Conservation (phyloP, 2,888 invertebrate species). For the Apodemia zela region DNA sequence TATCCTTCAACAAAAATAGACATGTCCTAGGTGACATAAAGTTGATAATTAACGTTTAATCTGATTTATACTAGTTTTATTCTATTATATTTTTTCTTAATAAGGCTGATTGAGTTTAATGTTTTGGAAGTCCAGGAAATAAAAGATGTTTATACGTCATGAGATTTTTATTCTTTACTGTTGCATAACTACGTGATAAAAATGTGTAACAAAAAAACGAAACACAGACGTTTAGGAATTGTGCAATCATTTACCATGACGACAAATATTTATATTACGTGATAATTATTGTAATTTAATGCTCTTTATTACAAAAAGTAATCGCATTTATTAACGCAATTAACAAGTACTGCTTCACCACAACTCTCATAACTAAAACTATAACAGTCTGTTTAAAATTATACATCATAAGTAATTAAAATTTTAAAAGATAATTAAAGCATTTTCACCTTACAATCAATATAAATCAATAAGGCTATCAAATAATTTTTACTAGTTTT, state of each 20-base stretch:
- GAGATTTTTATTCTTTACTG: conserved; percentile 59
- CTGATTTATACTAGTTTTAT: no score
- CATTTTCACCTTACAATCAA: conserved; percentile 78
- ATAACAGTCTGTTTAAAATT: conserved; percentile 80
- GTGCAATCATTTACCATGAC: conserved; percentile 5
- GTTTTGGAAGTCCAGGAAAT: conserved; percentile 17
- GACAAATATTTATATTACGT: no score
- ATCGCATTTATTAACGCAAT: conserved; percentile 6
- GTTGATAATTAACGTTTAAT: no score
- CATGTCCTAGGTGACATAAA: no score
- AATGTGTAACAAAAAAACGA: conserved; percentile 20
- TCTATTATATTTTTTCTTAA: no score
- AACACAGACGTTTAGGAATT: conserved; percentile 4
- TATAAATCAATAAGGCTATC: conserved; percentile 73
- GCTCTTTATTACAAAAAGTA: neutral
- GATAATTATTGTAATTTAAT: no score
- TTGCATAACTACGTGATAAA: conserved; percentile 34
- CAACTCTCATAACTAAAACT: conserved; percentile 69
- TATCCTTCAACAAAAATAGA: no score
- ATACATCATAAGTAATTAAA: conserved; percentile 74
- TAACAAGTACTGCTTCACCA: conserved; percentile 16
- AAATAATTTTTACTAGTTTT: conserved; percentile 60
- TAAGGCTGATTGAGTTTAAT: neutral
- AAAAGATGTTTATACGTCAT: conserved; percentile 34
- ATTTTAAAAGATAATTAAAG: conserved; percentile 78